A percentile compares a stretch with the other conserved stretches of the same genome.
These are phyloP conservation scores for Parambassis ranga DNA, from an alignment of 2,797 vertebrate species.

Conservation along the genomic window DNA sequence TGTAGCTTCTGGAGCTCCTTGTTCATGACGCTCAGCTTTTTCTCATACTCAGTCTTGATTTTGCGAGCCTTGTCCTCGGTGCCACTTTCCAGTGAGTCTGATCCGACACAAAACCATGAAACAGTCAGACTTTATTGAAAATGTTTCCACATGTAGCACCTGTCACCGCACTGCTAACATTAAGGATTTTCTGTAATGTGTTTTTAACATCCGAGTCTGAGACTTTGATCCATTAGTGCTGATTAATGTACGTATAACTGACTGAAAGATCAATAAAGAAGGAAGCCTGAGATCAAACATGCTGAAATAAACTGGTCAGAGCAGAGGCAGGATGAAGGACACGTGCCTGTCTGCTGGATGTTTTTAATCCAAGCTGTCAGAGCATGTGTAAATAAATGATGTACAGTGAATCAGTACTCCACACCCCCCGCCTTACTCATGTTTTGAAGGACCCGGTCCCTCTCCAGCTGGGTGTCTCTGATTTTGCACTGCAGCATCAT, in stretches of 20 bases:
- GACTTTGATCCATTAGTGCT: constrained; percentile 25
- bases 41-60: constrained; percentile 94
- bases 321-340: background rate
- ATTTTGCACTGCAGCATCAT: constrained; percentile 97
- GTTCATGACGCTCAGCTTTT: constrained; percentile 95
- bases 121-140: too few species aligned
- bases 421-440: constrained; percentile 80
- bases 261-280: background rate
- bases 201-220: too few species aligned
- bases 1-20: constrained; percentile 95
- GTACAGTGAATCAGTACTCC: background rate
- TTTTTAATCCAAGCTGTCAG: background rate
- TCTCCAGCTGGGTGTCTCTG: constrained; percentile 92
- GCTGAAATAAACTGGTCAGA: background rate
- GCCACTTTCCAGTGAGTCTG: constrained; percentile 91
- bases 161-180: too few species aligned
- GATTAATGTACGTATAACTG: constrained; percentile 1
- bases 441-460: constrained; percentile 94
- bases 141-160: background rate
- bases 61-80: constrained; percentile 95
- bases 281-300: constrained; percentile 1
- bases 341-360: background rate
- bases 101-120: background rate
- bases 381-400: background rate
- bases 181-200: too few species aligned